Evolutionary conservation across 2,888 invertebrate genomes (phyloP), one percentile per base, ranked within the genome.

Genomic region (Drosophila formosana): DNA sequence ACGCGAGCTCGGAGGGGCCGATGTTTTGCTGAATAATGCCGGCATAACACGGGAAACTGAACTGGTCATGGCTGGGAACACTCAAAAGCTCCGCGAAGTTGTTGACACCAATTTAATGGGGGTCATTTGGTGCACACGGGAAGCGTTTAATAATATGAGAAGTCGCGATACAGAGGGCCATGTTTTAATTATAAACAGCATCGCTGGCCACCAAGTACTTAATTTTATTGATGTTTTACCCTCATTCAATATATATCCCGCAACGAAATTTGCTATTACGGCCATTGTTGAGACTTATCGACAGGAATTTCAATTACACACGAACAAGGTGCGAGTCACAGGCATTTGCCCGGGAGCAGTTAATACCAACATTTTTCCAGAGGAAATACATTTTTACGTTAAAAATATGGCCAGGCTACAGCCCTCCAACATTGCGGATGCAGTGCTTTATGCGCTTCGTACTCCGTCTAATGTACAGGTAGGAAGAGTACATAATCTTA

Each of bases 11-110:
- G 94, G 94, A 0, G 94, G 94, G 0, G 92, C 94, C 3, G 94
- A 94, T 86, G 92, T 95, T 0, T 91, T 95, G 45, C 87, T 95
- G 0, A 95, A 95, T 82, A 95, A 94, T 85, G 95, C 95, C 0
- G 92, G 92, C 3, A 91, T 92, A 3, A 90, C 89, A 0, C 75
- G 90, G 0, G 87, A 89, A 76, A 91, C 90, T 0, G 88, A 92
- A 41, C 73, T 92, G 3, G 89, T 91, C 0, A 70, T 84, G 3
- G 85, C 82, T 0, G 86, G 86, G 0, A 92, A 92, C 67, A 91
- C 92, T 0, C 72, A 87, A 41, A 89, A 90, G 68, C 85, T 92
- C 11, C 88, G 88, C 3, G 88, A 92, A 39, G 91, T 93, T 1
- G 91, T 94, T 3, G 93, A 94, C 73, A 93, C 93, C 11, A 94